Conservation (phyloP, 2,113 vertebrate species). For the Hippoglossus stenolepis region DNA sequence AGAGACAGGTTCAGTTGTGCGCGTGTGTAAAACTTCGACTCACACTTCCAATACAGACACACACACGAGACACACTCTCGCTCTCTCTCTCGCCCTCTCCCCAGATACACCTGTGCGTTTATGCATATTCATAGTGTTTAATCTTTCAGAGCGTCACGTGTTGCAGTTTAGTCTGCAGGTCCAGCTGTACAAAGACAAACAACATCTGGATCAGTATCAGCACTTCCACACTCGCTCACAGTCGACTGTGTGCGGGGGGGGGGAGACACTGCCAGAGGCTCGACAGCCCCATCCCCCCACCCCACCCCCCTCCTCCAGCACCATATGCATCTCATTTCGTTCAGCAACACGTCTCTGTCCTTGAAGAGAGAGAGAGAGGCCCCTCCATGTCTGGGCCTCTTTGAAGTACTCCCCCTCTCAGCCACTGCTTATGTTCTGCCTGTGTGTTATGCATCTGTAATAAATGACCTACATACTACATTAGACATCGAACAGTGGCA, state of each 20-base stretch:
- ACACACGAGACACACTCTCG: not conserved
- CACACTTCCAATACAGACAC: constrained; percentile 4
- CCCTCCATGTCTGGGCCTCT: constrained; percentile 54
- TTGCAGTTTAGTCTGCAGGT: constrained; percentile 42
- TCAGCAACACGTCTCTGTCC: constrained; percentile 44
- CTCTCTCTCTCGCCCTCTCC: constrained; percentile 6
- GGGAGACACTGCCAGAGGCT: constrained; percentile 22
- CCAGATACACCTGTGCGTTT: constrained; percentile 26
- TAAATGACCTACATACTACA: constrained; percentile 72
- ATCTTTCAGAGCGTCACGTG: constrained; percentile 45
- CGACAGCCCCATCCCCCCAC: not conserved
- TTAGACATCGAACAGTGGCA: constrained; percentile 52
- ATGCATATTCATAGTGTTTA: constrained; percentile 60
- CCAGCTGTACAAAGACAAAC: constrained; percentile 68
- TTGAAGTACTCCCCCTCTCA: constrained; percentile 51
- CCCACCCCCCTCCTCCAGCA: not conserved
- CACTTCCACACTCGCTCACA: not conserved
- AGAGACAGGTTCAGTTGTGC: constrained; percentile 71
- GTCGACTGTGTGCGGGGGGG: constrained; percentile 4
- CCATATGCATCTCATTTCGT: constrained; percentile 20
- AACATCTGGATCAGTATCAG: constrained; percentile 61
- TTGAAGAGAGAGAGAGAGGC: constrained; percentile 45
- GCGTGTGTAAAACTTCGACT: constrained; percentile 31
- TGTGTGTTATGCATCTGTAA: constrained; percentile 63
- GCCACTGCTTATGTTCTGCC: constrained; percentile 48